Evolutionary conservation across 2,888 invertebrate species (phyloP), one percentile per base, ranked within the genome.

Genomic region (Torymus texanus): DNA sequence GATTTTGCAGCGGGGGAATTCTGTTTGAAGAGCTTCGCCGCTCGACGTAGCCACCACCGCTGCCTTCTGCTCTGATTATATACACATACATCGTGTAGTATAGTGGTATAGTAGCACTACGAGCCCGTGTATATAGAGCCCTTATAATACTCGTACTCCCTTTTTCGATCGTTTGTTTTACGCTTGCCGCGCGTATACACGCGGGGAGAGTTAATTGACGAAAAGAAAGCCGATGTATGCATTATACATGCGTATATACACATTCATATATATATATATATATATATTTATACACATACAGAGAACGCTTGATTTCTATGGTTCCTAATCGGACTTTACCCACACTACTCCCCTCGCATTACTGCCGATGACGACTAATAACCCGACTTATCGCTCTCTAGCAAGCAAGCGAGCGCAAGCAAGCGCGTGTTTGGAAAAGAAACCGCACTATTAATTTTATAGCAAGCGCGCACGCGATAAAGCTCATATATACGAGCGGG

Each of bases 11-110:
- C 50, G 13, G n/a, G 13, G 14, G 61, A 11, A 61, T 61, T 71
- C 71, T 71, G 59, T 67, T 67, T 67, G 67, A 67, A 67, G 67
- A 58, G 70, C 61, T 51, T 18, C 61, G 21, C 51, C 51, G 50
- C n/a, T 21, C 41, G 8, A 41, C 41, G 41, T 41, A 4, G 41
- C 41, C 41, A 29, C 8, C 4, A 8, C 41, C 41, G 41, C 41
- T 41, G 41, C 41, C 41, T 41, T 18, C 14, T n/a, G 59, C 71
- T 71, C 71, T 29, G 59, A 71, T 71, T 71, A 51, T 51, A 61
- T 50, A 61, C 21, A 29, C 14, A 18, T 41, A 58, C 68, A 41
- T 14, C 21, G 16, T 5, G 21, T 59, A 21, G 14, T 21, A 41
- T 41, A 41, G 41, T 41, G 41, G 41, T 41, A 41, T 41, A 41